Evolutionary conservation across 1,140 invertebrate genomes (phyloP).

Genomic region (Papilio glaucus): DNA sequence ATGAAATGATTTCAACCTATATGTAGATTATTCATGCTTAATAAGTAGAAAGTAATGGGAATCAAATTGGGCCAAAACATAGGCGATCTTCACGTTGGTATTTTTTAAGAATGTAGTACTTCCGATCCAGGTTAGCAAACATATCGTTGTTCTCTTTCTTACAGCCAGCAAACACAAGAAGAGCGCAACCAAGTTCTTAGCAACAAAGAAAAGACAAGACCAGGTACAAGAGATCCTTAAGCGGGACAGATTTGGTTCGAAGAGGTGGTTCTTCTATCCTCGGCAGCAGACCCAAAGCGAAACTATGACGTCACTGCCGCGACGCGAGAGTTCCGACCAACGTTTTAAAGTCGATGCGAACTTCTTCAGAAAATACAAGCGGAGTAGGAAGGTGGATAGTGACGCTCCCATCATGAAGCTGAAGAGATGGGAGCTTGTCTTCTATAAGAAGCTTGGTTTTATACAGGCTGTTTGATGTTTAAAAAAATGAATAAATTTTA

Average conservation of each 20-base stretch:
- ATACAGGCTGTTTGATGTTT: slow-evolving; percentile 62
- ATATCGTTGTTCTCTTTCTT: slow-evolving; percentile 39
- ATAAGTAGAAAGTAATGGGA: too few relatives aligned
- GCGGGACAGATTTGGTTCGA: slow-evolving; percentile 69
- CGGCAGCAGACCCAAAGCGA: slow-evolving; percentile 46
- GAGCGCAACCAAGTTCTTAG: slow-evolving; percentile 64
- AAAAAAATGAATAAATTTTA: slow-evolving; percentile 40
- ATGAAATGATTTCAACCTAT: too few relatives aligned
- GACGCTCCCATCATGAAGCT: slow-evolving; percentile 71
- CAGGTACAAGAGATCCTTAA: slow-evolving; percentile 69
- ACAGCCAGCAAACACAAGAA: slow-evolving; percentile 70
- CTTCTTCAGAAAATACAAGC: slow-evolving; percentile 73
- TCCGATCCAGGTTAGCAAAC: too few relatives aligned
- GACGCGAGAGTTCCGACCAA: slow-evolving; percentile 60
- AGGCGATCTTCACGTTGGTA: too few relatives aligned
- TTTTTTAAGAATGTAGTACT: too few relatives aligned
- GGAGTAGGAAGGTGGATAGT: slow-evolving; percentile 60
- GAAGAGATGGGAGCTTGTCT: slow-evolving; percentile 72
- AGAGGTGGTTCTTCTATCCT: slow-evolving; percentile 71
- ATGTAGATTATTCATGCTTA: too few relatives aligned
- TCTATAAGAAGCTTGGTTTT: slow-evolving; percentile 77
- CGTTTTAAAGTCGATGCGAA: slow-evolving; percentile 68
- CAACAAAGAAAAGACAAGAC: slow-evolving; percentile 72
- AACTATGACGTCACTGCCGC: slow-evolving; percentile 37
- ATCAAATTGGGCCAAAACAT: too few relatives aligned